Percentiles rank a stretch among this genome's conserved stretches.
Conservation (phyloP, 2,113 vertebrate species). For the Hassar affinis region DNA sequence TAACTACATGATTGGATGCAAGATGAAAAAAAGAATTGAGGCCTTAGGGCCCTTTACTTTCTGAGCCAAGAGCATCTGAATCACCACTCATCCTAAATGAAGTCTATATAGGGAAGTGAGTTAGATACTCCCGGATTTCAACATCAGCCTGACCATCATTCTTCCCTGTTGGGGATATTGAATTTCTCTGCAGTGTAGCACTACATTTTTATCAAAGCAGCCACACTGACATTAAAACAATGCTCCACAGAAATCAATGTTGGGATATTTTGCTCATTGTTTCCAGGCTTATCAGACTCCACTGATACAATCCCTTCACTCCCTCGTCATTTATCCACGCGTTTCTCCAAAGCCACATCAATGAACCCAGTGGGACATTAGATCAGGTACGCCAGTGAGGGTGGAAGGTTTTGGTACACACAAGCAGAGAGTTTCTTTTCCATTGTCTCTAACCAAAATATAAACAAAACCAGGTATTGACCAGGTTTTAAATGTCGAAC, state of each 20-base stretch:
- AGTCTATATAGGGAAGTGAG: not conserved
- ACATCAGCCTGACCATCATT: conserved; percentile 1
- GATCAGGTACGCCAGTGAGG: not conserved
- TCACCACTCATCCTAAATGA: not conserved
- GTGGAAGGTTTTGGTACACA: not conserved
- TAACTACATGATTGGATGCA: not conserved
- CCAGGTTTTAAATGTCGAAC: not conserved
- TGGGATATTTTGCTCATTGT: not conserved
- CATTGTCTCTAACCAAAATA: not conserved
- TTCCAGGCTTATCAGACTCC: not conserved
- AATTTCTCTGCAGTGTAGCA: not conserved
- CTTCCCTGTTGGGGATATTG: not conserved
- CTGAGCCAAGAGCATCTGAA: not conserved
- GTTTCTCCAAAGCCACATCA: not conserved
- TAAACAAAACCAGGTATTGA: not conserved
- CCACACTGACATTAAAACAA: not conserved
- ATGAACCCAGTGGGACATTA: not conserved
- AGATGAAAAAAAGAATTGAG: not conserved
- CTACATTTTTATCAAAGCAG: not conserved
- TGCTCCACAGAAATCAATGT: no score
- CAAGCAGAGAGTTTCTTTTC: not conserved
- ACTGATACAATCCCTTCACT: not conserved
- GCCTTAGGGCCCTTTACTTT: not conserved
- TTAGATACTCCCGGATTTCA: not conserved
- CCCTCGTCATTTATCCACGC: no score